Conservation (phyloP, 2,888 invertebrate genomes). For the Sisyra terminalis region DNA sequence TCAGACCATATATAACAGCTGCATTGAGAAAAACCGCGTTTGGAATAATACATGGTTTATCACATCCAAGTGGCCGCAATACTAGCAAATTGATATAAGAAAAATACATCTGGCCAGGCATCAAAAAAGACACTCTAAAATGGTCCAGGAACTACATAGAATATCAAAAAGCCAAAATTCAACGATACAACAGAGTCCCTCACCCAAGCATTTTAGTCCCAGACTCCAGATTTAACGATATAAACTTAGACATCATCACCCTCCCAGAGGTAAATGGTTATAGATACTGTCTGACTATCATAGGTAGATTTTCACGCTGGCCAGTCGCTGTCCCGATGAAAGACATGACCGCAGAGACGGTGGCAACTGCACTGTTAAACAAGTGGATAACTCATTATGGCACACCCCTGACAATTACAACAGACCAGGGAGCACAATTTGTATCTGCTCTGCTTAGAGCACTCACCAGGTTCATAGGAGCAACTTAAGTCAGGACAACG, state of each 20-base stretch:
- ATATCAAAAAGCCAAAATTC: conserved; percentile 13
- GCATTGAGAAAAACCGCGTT: conserved; percentile 13
- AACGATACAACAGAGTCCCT: conserved; percentile 10
- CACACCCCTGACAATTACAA: conserved; percentile 6
- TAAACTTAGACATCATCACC: conserved; percentile 5
- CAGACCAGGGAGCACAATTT: conserved; percentile 9
- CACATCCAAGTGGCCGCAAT: conserved; percentile 12
- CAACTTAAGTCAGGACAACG: not conserved
- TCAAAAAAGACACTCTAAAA: conserved; percentile 10
- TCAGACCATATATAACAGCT: conserved; percentile 14
- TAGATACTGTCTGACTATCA: conserved; percentile 6
- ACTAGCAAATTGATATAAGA: conserved; percentile 9
- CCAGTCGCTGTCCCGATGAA: conserved; percentile 4
- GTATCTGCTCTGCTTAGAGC: conserved; percentile 1
- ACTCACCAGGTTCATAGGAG: not conserved
- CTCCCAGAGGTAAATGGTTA: not conserved
- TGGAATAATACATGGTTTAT: conserved; percentile 12
- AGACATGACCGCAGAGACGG: conserved; percentile 5
- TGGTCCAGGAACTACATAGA: conserved; percentile 13
- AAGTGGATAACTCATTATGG: conserved; percentile 5
- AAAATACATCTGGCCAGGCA: conserved; percentile 15
- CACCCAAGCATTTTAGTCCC: not conserved
- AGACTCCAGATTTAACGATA: not conserved
- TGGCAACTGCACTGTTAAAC: not conserved
- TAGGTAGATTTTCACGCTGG: conserved; percentile 7